A percentile compares a stretch with the other conserved stretches of the same genome.
Evolutionary conservation across 2,113 vertebrate species (phyloP).

Genomic region (Numida meleagris): DNA sequence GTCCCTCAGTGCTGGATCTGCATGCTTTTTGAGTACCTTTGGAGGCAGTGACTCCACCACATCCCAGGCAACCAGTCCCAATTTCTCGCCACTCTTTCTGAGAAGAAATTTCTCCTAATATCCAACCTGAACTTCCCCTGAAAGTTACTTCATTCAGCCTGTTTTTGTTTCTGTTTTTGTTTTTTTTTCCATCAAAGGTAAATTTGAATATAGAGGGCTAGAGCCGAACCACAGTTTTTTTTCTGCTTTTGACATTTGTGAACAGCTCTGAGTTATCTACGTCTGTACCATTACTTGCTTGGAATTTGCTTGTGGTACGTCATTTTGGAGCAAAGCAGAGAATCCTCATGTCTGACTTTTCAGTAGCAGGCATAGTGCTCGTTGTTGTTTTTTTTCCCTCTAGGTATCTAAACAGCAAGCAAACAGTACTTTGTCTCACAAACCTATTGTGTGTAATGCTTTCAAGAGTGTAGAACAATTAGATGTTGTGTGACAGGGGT

Average conservation of each 20-base stretch:
- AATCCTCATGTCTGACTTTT: not conserved
- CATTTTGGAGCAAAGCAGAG: not conserved
- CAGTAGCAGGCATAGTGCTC: rapidly evolving
- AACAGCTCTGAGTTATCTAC: not conserved
- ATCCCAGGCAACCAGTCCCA: no score
- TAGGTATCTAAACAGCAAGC: not conserved
- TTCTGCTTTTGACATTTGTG: not conserved
- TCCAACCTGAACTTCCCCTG: no score
- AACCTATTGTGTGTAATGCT: not conserved
- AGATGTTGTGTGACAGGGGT: not conserved
- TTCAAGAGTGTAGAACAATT: not conserved
- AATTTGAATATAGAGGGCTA: not conserved
- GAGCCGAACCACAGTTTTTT: rapidly evolving
- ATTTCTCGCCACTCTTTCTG: no score
- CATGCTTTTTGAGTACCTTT: no score
- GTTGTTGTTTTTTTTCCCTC: not conserved
- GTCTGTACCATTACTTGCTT: not conserved
- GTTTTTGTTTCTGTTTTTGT: not conserved
- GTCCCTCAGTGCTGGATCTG: no score
- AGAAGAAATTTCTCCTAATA: no score
- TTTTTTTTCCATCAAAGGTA: not conserved
- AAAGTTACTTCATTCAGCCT: not conserved
- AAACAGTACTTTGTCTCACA: not conserved
- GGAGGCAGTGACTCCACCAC: no score
- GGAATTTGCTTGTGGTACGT: not conserved